Evolutionary conservation across 1,140 invertebrate species (phyloP).

Genomic region (Hypothenemus hampei): DNA sequence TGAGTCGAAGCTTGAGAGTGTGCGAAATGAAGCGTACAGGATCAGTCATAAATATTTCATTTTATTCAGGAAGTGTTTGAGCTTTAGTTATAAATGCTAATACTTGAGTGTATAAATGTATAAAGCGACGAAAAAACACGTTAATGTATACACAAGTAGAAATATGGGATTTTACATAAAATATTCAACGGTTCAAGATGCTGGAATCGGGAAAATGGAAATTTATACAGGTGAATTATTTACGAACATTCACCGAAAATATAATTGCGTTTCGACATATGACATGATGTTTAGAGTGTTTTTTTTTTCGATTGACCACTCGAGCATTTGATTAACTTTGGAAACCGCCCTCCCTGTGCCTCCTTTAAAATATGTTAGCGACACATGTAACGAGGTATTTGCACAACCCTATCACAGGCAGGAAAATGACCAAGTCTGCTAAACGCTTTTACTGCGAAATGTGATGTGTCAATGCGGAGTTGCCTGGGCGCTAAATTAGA

Average conservation of each 20-base stretch:
- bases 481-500: constrained; percentile 41
- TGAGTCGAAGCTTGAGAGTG: constrained; percentile 8
- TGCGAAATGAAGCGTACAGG: constrained; percentile 25
- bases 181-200: no score
- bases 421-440: constrained; percentile 25
- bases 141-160: background rate
- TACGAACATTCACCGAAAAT: no score
- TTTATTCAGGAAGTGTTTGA: constrained; percentile 21
- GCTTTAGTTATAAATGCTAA: constrained; percentile 28
- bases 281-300: no score
- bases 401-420: constrained; percentile 27
- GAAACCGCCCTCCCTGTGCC: background rate
- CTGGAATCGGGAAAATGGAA: no score
- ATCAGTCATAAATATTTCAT: constrained; percentile 26
- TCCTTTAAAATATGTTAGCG: constrained; percentile 25
- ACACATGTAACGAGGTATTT: constrained; percentile 32
- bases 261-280: no score
- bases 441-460: constrained; percentile 26
- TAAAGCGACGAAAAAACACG: background rate
- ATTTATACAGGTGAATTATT: no score
- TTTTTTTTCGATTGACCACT: background rate
- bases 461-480: constrained; percentile 42
- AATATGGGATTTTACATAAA: background rate
- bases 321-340: constrained; percentile 16
- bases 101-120: constrained; percentile 1